Conservation (phyloP, 2,888 invertebrate species). For the Ophonus ardosiacus region DNA sequence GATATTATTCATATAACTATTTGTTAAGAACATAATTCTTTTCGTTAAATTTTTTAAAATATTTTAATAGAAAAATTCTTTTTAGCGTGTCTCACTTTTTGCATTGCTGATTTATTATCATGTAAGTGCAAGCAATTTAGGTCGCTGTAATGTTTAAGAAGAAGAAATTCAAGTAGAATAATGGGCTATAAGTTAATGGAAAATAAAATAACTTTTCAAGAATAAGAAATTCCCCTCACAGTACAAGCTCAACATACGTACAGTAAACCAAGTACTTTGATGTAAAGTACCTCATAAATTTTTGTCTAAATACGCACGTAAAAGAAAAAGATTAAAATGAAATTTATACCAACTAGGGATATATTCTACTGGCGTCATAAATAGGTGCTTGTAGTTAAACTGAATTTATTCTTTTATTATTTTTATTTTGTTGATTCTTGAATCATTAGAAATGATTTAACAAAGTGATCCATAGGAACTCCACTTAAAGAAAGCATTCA, state of each 20-base stretch:
- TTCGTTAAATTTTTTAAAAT: no score
- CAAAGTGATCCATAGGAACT: no score
- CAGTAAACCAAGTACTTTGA: background rate
- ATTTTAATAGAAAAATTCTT: no score
- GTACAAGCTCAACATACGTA: background rate
- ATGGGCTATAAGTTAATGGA: slow-evolving; percentile 14
- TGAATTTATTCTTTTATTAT: no score
- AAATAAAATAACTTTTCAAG: background rate
- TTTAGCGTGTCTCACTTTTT: background rate
- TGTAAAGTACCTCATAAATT: background rate
- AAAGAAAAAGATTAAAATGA: background rate
- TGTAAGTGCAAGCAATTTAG: slow-evolving; percentile 9
- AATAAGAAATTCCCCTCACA: slow-evolving; percentile 3
- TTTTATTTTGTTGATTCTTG: no score
- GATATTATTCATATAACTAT: no score
- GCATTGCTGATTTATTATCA: slow-evolving; percentile 10
- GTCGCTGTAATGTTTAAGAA: background rate
- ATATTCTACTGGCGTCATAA: no score
- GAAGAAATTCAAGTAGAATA: slow-evolving; percentile 3
- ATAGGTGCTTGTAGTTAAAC: no score
- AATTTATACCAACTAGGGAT: background rate
- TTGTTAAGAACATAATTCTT: no score
- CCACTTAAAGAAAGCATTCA: no score
- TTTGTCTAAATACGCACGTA: background rate
- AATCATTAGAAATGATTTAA: no score